Percentiles rank a stretch among this genome's conserved stretches.
Conservation (phyloP, 2,888 invertebrate species). For the Drosophila lutescens region DNA sequence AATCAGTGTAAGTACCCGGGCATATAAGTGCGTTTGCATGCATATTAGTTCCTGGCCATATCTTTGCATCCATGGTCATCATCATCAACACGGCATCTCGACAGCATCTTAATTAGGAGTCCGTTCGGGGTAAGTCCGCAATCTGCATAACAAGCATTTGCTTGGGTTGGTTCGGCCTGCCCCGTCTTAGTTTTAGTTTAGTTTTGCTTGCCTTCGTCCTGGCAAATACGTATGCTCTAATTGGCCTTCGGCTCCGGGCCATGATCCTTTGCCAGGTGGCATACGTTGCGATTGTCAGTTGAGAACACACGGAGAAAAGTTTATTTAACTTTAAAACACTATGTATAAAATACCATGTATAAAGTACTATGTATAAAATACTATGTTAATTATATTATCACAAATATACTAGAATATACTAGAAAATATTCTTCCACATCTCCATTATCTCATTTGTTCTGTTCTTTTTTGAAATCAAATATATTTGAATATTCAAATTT, state of each 20-base stretch:
- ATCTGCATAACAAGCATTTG: slow-evolving; percentile 58
- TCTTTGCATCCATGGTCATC: slow-evolving; percentile 30
- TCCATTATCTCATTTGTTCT: too few species aligned
- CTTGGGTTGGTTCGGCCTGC: slow-evolving; percentile 10
- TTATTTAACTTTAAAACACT: too few species aligned
- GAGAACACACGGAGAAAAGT: background rate
- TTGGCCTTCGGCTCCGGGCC: slow-evolving; percentile 32
- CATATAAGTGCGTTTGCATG: slow-evolving; percentile 26
- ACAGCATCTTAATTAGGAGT: slow-evolving; percentile 74
- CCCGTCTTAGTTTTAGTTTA: slow-evolving; percentile 22
- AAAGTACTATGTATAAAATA: too few species aligned
- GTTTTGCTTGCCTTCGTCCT: slow-evolving; percentile 19
- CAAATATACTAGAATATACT: too few species aligned
- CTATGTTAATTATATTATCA: too few species aligned
- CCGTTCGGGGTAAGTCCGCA: slow-evolving; percentile 58
- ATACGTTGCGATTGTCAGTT: slow-evolving; percentile 1
- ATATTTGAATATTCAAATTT: background rate
- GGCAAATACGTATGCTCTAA: slow-evolving; percentile 41
- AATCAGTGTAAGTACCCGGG: slow-evolving; percentile 25
- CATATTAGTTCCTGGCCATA: slow-evolving; percentile 37
- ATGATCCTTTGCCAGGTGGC: slow-evolving; percentile 29
- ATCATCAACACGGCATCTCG: slow-evolving; percentile 51
- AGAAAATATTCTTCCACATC: too few species aligned
- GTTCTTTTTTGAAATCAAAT: background rate
- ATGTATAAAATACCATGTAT: too few species aligned